phyloP scores from a whole-genome alignment of 1,140 invertebrate species.

The Calliphora vicina region DNA sequence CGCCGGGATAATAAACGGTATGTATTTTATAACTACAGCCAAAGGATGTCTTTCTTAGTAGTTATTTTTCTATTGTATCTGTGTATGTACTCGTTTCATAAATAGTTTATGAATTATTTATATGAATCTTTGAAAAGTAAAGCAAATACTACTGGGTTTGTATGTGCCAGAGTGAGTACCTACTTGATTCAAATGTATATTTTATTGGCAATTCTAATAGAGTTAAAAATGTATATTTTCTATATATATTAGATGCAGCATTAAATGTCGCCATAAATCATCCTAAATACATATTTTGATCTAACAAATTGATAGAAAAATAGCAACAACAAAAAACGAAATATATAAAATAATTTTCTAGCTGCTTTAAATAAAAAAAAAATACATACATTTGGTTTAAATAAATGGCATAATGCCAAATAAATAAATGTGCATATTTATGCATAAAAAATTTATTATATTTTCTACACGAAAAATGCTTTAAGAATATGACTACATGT shows the following conservation, averaged over 20 bases:
- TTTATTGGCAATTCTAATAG: not conserved
- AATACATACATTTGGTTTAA: too few relatives aligned
- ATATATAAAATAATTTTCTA: too few relatives aligned
- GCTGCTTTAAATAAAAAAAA: too few relatives aligned
- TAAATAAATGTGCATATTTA: too few relatives aligned
- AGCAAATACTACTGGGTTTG: too few relatives aligned
- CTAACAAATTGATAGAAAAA: not conserved
- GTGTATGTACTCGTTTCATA: not conserved
- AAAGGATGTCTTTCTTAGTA: not conserved
- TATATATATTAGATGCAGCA: not conserved
- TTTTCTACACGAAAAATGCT: too few relatives aligned
- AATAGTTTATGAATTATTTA: not conserved
- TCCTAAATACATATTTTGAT: not conserved
- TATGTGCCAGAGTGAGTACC: too few relatives aligned
- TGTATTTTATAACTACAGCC: slow-evolving; percentile 41
- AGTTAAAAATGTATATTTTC: too few relatives aligned
- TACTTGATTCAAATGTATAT: not conserved
- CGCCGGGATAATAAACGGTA: slow-evolving; percentile 59
- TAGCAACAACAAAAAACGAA: too few relatives aligned
- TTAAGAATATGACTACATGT: too few relatives aligned
- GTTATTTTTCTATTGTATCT: not conserved
- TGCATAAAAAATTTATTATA: too few relatives aligned
- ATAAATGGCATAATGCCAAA: too few relatives aligned
- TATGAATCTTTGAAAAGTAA: not conserved
- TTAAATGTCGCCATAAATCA: not conserved